Conservation (phyloP, 2,797 vertebrate species). For the Benthosema pterotum region DNA sequence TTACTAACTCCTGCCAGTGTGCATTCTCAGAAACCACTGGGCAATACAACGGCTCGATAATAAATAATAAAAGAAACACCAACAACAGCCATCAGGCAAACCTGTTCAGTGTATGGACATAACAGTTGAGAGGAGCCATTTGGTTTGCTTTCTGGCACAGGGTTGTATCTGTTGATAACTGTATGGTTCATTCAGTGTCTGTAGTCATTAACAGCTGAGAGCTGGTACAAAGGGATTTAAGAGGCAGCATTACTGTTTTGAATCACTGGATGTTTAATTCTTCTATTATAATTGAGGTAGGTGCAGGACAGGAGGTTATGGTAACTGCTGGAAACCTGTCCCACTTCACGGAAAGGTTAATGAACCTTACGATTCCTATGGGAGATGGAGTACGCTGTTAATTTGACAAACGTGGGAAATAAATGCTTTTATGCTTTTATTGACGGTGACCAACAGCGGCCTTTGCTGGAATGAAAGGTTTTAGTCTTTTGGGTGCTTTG, state of each 20-base stretch:
- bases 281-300: constrained; percentile 89
- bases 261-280: constrained; percentile 86
- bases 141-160: constrained; percentile 64
- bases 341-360: constrained; percentile 87
- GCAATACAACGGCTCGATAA: constrained; percentile 8
- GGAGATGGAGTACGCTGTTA: constrained; percentile 89
- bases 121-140: constrained; percentile 63
- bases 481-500: constrained; percentile 86
- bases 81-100: constrained; percentile 38
- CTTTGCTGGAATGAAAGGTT: constrained; percentile 89
- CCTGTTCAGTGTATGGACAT: constrained; percentile 34
- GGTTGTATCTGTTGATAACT: constrained; percentile 71
- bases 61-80: constrained; percentile 28
- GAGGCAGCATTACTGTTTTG: constrained; percentile 81
- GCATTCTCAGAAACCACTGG: constrained; percentile 28
- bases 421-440: constrained; percentile 92
- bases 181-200: constrained; percentile 75
- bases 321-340: constrained; percentile 85
- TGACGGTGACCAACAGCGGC: constrained; percentile 87
- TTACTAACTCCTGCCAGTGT: not conserved
- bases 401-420: constrained; percentile 90
- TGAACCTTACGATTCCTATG: constrained; percentile 87
- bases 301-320: constrained; percentile 85
- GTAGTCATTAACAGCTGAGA: constrained; percentile 81
- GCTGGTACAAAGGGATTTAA: constrained; percentile 82